Base-by-base conservation (phyloP, 2,113 vertebrate species). In the Clarias macrocephalus region DNA sequence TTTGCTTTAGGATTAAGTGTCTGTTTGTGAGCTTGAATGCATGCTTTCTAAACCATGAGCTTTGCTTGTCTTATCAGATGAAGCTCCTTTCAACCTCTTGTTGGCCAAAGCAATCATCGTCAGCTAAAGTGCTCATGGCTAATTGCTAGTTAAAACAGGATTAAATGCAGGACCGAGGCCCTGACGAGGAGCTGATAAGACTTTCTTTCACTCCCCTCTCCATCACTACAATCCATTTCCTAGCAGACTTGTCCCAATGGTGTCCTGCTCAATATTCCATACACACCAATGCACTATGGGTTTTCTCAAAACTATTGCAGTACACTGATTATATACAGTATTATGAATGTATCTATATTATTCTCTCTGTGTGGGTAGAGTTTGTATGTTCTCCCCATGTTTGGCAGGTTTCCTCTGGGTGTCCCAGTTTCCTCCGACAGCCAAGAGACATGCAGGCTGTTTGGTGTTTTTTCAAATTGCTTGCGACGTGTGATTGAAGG, bases 121-220 rank as follows among this genome's bases (percentile, higher is more conserved):
- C 28, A 42, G 84, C 68, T 80, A 91, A 92, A 90, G 86, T 73
- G 80, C 23, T 57, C 83, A 21, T 3, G n/a, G 86, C 90, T 92
- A 92, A 93, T 92, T 91, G 92, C 82, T 89, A 88, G 90, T 91
- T 90, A 88, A 92, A 86, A 89, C 87, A 88, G 86, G 90, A 93
- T 85, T 85, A 89, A 88, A 83, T 88, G 88, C 85, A 59, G 60
- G 84, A 88, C 57, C 86, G 62, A 63, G 76, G 87, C 88, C 82
- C 37, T 33, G 77, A 92, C 89, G 82, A 82, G 37, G 72, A 86
- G 5, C 89, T 85, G 91, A 94, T 93, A 90, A 90, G 89, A 86
- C 88, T 2, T 76, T 88, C 88, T 85, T 84, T 81, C 68, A 76
- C 75, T n/a, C 16, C 48, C 28, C 65, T 59, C 19, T 84, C 82